Conservation (phyloP, 1,140 invertebrate genomes). For the Antheraea mylitta region DNA sequence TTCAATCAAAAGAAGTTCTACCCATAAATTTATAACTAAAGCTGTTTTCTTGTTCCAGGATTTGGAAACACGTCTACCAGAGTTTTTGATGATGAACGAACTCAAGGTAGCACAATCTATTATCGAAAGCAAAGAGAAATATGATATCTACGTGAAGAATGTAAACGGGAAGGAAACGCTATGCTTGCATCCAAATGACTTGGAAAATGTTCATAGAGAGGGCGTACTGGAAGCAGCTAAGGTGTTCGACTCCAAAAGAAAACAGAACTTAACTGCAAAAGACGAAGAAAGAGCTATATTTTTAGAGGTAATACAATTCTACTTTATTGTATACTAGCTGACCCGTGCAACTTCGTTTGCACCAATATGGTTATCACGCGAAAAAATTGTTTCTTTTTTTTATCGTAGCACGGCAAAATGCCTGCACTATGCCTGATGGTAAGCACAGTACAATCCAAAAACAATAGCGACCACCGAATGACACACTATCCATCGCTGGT, state of each 20-base stretch:
- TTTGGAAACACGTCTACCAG: constrained; percentile 7
- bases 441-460: too few relatives aligned
- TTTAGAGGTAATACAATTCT: neutral
- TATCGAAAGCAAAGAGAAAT: neutral
- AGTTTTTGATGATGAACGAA: constrained; percentile 11
- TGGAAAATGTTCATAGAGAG: neutral
- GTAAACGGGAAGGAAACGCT: constrained; percentile 4
- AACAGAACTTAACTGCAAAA: neutral
- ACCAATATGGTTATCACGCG: too few relatives aligned
- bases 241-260: neutral
- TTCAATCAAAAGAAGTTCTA: too few relatives aligned
- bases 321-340: too few relatives aligned
- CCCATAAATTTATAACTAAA: too few relatives aligned
- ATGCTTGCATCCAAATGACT: constrained; percentile 7
- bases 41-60: too few relatives aligned
- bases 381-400: too few relatives aligned
- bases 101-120: neutral
- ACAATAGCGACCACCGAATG: too few relatives aligned
- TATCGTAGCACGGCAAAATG: too few relatives aligned
- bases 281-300: constrained; percentile 5
- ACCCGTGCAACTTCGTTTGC: too few relatives aligned
- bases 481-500: too few relatives aligned
- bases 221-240: neutral
- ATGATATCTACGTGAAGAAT: neutral
- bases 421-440: too few relatives aligned